These are phyloP conservation scores for Scomber colias DNA, from an alignment of 2,113 vertebrate genomes.

Conservation along the genomic window DNA sequence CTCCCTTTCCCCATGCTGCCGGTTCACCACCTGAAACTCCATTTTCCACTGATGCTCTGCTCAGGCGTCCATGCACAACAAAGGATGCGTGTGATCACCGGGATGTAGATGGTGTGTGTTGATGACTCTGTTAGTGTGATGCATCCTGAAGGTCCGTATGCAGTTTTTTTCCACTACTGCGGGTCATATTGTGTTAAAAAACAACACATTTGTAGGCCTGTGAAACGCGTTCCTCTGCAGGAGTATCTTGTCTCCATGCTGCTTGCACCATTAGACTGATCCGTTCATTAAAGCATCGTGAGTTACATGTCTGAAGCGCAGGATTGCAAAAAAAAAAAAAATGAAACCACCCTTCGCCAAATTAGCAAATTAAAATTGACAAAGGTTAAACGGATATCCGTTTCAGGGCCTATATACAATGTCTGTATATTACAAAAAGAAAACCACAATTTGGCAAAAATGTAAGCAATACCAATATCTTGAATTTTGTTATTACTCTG, in stretches of 20 bases:
- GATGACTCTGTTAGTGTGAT: slow-evolving; percentile 3
- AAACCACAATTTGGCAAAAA: neutral
- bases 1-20: neutral
- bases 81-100: slow-evolving; percentile 62
- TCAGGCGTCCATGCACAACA: slow-evolving; percentile 61
- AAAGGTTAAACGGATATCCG: neutral
- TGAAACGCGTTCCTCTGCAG: neutral
- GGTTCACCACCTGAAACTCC: slow-evolving; percentile 30
- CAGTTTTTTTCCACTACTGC: neutral
- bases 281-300: neutral
- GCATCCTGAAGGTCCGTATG: slow-evolving; percentile 19
- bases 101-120: slow-evolving; percentile 41
- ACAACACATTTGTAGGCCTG: neutral
- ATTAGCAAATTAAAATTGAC: neutral
- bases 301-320: neutral
- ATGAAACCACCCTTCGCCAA: no score
- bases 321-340: neutral
- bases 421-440: neutral
- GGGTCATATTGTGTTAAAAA: neutral
- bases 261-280: neutral
- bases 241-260: neutral
- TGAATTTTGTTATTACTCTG: neutral
- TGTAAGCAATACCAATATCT: neutral
- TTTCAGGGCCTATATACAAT: neutral
- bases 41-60: slow-evolving; percentile 61